phyloP scores from a whole-genome alignment of 2,113 vertebrate genomes.

The Scomber scombrus region DNA sequence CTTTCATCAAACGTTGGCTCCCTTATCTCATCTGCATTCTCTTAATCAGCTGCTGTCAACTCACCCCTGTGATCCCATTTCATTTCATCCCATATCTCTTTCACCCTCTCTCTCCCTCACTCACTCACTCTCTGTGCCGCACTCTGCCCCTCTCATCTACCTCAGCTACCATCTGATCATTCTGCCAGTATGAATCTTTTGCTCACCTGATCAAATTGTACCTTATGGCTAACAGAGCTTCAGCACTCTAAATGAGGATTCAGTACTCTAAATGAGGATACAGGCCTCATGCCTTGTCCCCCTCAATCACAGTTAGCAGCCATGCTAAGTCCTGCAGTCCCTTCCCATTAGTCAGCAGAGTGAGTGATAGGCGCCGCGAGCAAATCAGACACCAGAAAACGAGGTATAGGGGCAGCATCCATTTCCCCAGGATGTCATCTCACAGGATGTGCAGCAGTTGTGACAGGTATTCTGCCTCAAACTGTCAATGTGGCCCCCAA shows the following conservation, averaged over 20 bases:
- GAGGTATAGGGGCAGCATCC: conserved; percentile 56
- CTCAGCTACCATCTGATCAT: conserved; percentile 63
- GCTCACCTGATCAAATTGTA: conserved; percentile 69
- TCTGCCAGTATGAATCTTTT: conserved; percentile 61
- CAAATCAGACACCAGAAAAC: conserved; percentile 75
- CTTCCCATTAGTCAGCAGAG: conserved; percentile 53
- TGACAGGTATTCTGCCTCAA: conserved; percentile 53
- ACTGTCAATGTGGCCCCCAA: conserved; percentile 36
- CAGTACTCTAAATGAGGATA: conserved; percentile 54
- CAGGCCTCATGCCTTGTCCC: conserved; percentile 52
- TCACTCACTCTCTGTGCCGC: neutral
- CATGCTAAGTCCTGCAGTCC: conserved; percentile 60
- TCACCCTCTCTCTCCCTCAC: conserved; percentile 7
- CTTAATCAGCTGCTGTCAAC: conserved; percentile 79
- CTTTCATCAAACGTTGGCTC: conserved; percentile 76
- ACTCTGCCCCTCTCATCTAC: conserved; percentile 39
- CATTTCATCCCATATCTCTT: conserved; percentile 61
- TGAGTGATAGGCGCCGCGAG: conserved; percentile 64
- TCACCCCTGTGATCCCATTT: conserved; percentile 74
- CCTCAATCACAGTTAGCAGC: conserved; percentile 70
- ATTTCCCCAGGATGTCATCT: conserved; percentile 65
- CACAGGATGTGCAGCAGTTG: conserved; percentile 34
- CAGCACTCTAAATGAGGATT: conserved; percentile 9
- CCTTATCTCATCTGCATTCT: conserved; percentile 79
- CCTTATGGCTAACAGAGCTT: conserved; percentile 61